A percentile compares a stretch with the other conserved stretches of the same genome.
Evolutionary conservation across 2,113 vertebrate genomes (phyloP).

Genomic region (Rhea pennata): DNA sequence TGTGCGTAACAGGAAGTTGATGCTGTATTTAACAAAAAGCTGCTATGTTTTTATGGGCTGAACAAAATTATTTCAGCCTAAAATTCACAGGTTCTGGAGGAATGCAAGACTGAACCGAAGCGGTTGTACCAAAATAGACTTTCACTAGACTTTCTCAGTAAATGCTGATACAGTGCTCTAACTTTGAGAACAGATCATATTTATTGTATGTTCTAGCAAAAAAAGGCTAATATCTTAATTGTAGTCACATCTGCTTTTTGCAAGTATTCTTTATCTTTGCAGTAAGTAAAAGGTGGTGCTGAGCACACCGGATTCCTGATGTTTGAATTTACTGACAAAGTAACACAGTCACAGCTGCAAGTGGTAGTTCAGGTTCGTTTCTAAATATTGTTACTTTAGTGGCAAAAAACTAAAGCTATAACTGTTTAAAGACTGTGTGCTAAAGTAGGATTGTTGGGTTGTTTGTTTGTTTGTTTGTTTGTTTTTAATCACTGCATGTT

Average conservation of each 20-base stretch:
- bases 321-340: background rate
- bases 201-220: background rate
- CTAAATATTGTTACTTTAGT: background rate
- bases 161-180: background rate
- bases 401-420: background rate
- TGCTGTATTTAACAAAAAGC: background rate
- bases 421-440: background rate
- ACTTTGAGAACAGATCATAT: background rate
- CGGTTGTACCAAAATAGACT: background rate
- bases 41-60: background rate
- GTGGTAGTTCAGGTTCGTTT: background rate
- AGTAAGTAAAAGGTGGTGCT: accelerated
- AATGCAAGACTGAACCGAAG: background rate
- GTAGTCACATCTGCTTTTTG: background rate
- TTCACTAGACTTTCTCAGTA: background rate
- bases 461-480: background rate
- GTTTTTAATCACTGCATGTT: background rate
- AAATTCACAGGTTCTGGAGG: background rate
- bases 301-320: background rate
- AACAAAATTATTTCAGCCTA: background rate
- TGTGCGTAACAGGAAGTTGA: background rate
- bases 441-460: background rate
- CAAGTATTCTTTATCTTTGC: background rate
- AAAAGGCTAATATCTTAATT: background rate
- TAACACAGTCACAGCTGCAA: background rate